Evolutionary conservation across 64 coral and sea anemone species (phyloP), one percentile per base, ranked within the genome.

Genomic region (Trachythela sp.): DNA sequence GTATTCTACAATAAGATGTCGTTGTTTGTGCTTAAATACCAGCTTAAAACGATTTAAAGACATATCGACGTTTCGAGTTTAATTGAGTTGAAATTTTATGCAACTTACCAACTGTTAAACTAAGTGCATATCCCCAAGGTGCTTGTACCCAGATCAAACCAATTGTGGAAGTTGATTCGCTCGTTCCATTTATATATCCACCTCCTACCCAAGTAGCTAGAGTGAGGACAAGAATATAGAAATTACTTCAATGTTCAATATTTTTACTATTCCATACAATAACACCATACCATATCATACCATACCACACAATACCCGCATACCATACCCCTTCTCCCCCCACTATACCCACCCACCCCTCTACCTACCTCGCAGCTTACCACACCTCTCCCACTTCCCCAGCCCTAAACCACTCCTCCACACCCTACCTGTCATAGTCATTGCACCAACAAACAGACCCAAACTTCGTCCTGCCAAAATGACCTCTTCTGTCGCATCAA

Each of bases 121-220:
- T 99, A 0, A 94, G 24, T 1, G 96, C 91, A 48, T 99, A 99
- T 22, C 96, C 93, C 96, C 96, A 99, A 15, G 96, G 96, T 0
- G 89, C 93, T 85, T 99, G 96, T 18, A 93, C 84, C 89, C 90
- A 94, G 11, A 99, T 83, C 20, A 99, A 83, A 84, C 96, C 96
- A 7, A 85, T 68, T 41, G 89, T 89, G 15, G 35, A 94, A 9
- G 94, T 89, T 40, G 89, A 70, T 85, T 99, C 96, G 1, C 93
- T 93, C 0, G 95, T 98, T 18, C 95, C 95, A 91, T 98, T 98
- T 85, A 98, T 98, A 48, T 94, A 98, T 14, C 95, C 95, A 18
- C 93, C 95, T 38, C 95, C 95, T 58, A 98, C 95, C 95, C 95
- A 98, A 36, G 95, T 98, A 54, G 95, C 95, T 98, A 26, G 56